Evolutionary conservation across 2,888 invertebrate genomes (phyloP).

Genomic region (Zhuqinia jingwanae): DNA sequence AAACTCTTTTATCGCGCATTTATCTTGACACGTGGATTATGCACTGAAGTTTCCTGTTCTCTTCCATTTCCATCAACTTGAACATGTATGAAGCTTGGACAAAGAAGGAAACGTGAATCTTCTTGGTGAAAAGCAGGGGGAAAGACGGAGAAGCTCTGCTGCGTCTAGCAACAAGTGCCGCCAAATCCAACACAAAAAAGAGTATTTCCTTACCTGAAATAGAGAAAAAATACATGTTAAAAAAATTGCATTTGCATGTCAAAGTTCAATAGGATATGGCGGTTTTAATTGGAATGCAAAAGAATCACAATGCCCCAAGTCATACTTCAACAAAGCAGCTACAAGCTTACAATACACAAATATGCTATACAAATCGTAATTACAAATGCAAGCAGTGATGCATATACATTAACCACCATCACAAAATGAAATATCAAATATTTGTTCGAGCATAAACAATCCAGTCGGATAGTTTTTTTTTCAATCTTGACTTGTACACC

Average conservation of each 20-base stretch:
- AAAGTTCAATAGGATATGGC: too few relatives aligned
- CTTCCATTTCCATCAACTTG: neutral
- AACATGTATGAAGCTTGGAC: too few relatives aligned
- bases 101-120: too few relatives aligned
- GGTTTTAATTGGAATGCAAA: too few relatives aligned
- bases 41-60: conserved; percentile 41
- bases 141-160: neutral
- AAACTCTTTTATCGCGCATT: conserved; percentile 52
- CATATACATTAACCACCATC: neutral
- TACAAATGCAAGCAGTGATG: conserved; percentile 26
- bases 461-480: neutral
- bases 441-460: neutral
- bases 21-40: conserved; percentile 70
- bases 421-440: neutral
- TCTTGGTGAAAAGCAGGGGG: conserved; percentile 30
- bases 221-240: conserved; percentile 15
- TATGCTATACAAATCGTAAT: too few relatives aligned
- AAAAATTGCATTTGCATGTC: too few relatives aligned
- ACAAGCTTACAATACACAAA: too few relatives aligned
- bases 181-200: neutral
- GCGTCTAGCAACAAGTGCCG: conserved; percentile 63
- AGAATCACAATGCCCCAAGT: too few relatives aligned
- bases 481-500: neutral
- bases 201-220: conserved; percentile 58
- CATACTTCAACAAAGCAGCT: too few relatives aligned